Evolutionary conservation across 2,797 vertebrate species (phyloP), one percentile per base, ranked within the genome.

Genomic region (Argyrosomus regius): DNA sequence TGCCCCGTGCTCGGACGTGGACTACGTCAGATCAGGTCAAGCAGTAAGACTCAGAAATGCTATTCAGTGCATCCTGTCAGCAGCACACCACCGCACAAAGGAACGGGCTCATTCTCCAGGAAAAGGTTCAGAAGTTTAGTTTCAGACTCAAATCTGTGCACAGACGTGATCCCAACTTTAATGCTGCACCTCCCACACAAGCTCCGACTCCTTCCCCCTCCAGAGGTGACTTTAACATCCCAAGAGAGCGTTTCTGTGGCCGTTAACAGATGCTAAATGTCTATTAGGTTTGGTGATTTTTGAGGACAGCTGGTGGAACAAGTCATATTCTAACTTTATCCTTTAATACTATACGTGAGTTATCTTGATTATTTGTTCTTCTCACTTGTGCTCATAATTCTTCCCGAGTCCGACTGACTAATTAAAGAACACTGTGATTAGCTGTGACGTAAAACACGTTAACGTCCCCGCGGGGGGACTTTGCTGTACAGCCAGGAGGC

Each of bases 201-300:
- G 62, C n/a, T 60, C 11, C 14, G 2, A 31, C 77, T 74, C n/a
- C 24, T 0, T 12, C 18, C 13, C 3, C 35, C 2, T 0, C 4
- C 59, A 28, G 45, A 75, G 49, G 54, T 48, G 24, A 69, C 66
- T 62, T 68, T 56, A 16, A 41, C n/a, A 14, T 60, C 70, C 68
- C 35, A 0, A 5, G 67, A 53, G 64, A 17, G 18, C 0, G 14
- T 1, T 0, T 24, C 3, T 18, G 56, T 28, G n/a, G 3, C 50
- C 1, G 57, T 41, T 14, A 68, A 61, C 79, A 83, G 2, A 26
- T 62, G 74, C 41, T 11, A 53, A 68, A 58, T 20, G 68, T 78
- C 62, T 31, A 28, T 61, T 48, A 50, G 17, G 3, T 53, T 35
- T 46, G 31, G n/a, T 48, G 72, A 62, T 61, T 63, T 35, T 28